These are phyloP conservation scores for Platysteira castanea DNA, from an alignment of 2,113 vertebrate genomes.

Conservation along the genomic window DNA sequence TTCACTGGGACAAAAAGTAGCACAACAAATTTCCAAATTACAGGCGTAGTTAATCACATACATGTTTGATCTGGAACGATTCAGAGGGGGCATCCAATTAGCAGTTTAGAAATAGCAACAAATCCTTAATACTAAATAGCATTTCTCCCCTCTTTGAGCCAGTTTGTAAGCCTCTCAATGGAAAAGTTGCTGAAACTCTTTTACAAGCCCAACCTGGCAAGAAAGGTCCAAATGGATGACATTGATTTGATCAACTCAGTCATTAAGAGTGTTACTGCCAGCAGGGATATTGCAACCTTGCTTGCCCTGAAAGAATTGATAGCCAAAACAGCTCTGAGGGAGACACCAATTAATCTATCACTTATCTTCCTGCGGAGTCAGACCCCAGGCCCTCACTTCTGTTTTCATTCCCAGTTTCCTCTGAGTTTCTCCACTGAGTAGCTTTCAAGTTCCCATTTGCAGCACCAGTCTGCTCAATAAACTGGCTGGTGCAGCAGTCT, in stretches of 20 bases:
- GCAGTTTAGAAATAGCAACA: neutral
- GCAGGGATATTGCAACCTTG: neutral
- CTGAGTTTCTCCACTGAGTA: neutral
- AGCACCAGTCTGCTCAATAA: neutral
- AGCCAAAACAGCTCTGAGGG: neutral
- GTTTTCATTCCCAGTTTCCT: neutral
- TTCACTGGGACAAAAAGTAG: neutral
- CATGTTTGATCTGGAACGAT: neutral
- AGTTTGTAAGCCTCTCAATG: neutral
- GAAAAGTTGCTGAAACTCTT: neutral
- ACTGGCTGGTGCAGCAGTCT: neutral
- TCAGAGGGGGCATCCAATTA: neutral
- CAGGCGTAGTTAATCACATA: neutral
- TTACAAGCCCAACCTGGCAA: neutral
- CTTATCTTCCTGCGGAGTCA: neutral
- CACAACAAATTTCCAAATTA: neutral
- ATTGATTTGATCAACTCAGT: constrained; percentile 45
- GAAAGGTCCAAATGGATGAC: neutral
- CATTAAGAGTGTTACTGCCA: constrained; percentile 24
- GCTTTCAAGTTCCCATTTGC: neutral
- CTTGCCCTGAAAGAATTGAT: neutral
- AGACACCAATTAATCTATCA: neutral
- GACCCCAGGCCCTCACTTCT: neutral
- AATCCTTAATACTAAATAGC: neutral
- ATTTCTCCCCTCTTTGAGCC: neutral